Percentiles rank a stretch among this genome's conserved stretches.
These are phyloP conservation scores for Papilio protenor DNA, from an alignment of 2,888 invertebrate species.

Conservation along the genomic window DNA sequence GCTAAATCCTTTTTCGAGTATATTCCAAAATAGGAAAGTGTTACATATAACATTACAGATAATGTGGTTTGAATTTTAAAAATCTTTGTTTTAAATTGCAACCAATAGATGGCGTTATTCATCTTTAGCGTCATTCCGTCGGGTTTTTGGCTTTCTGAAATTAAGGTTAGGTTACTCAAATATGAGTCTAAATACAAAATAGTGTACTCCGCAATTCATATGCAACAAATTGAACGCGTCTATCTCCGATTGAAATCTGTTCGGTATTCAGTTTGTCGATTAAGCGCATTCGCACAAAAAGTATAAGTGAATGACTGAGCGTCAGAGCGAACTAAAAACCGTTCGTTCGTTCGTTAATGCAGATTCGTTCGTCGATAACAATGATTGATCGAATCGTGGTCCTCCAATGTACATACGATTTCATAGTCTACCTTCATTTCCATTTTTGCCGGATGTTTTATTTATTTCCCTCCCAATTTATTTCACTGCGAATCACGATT, in stretches of 20 bases:
- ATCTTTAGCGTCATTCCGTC: background rate
- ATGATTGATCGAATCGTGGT: constrained; percentile 43
- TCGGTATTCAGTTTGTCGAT: constrained; percentile 43
- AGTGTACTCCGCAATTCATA: constrained; percentile 7
- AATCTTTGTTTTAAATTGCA: too few species aligned
- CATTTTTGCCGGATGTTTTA: constrained; percentile 37
- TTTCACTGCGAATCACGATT: constrained; percentile 12
- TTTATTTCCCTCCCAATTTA: constrained; percentile 32
- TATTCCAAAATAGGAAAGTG: too few species aligned
- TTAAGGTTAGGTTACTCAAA: background rate
- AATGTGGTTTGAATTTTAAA: too few species aligned
- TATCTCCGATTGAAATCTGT: constrained; percentile 38
- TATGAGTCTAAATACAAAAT: background rate
- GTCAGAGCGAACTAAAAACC: constrained; percentile 42
- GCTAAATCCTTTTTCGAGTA: too few species aligned
- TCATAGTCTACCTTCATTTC: constrained; percentile 35
- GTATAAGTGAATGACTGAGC: constrained; percentile 31
- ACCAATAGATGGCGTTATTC: too few species aligned
- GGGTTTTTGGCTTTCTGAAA: background rate
- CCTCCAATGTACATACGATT: constrained; percentile 38
- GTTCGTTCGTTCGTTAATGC: constrained; percentile 41
- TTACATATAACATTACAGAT: too few species aligned
- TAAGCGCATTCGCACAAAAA: constrained; percentile 40
- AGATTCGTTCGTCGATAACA: constrained; percentile 43
- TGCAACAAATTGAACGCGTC: constrained; percentile 37